Evolutionary conservation across 2,888 invertebrate species (phyloP).

Genomic region (Eucera pruinosa): DNA sequence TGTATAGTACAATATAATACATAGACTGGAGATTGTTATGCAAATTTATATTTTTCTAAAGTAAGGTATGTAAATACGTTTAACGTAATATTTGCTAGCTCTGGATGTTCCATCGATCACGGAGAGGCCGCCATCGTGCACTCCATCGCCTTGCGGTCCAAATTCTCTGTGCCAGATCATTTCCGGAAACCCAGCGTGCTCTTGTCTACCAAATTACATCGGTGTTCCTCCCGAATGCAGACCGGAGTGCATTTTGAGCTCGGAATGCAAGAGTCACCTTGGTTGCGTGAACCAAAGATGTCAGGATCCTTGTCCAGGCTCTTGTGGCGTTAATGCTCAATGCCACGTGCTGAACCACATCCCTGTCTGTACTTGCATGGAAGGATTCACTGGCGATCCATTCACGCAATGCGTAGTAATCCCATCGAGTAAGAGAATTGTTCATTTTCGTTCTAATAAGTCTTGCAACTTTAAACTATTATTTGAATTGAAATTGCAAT

Average conservation of each 20-base stretch:
- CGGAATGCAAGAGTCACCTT: conserved; percentile 91
- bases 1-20: too few species aligned
- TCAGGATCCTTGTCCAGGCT: conserved; percentile 92
- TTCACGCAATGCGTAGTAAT: conserved; percentile 89
- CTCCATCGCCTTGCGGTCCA: conserved; percentile 93
- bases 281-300: conserved; percentile 93
- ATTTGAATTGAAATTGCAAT: too few species aligned
- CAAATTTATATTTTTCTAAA: too few species aligned
- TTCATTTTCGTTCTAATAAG: background rate
- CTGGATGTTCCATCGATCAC: conserved; percentile 83
- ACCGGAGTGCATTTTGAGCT: conserved; percentile 92
- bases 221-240: conserved; percentile 92
- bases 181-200: conserved; percentile 91
- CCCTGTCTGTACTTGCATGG: conserved; percentile 92
- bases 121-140: conserved; percentile 90
- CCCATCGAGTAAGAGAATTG: conserved; percentile 77
- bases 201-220: conserved; percentile 91
- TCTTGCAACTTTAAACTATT: background rate
- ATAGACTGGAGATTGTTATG: too few species aligned
- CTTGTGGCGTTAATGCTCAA: conserved; percentile 92
- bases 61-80: background rate
- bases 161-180: conserved; percentile 92
- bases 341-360: conserved; percentile 92
- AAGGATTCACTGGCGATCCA: conserved; percentile 92
- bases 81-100: conserved; percentile 24